A percentile compares a stretch with the other conserved stretches of the same genome.
Evolutionary conservation across 2,113 vertebrate species (phyloP).

Genomic region (Microtus oregoni): DNA sequence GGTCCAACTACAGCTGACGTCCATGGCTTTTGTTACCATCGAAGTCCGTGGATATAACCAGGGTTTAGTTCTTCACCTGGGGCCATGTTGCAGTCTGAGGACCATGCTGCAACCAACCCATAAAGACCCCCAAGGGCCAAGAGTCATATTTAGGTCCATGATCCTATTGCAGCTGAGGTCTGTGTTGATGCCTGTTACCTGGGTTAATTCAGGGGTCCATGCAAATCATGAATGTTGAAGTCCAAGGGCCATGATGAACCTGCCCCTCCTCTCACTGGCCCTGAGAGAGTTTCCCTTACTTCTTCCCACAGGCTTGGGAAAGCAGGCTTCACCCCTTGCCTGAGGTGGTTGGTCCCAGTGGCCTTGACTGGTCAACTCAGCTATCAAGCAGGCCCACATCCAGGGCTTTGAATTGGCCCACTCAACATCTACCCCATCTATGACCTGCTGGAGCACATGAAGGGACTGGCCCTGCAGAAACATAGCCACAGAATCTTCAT

Average conservation of each 20-base stretch:
- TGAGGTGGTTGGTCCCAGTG: not conserved
- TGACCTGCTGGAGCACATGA: not conserved
- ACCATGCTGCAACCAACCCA: no score
- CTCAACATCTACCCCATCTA: not conserved
- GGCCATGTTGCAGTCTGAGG: no score
- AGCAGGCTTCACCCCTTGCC: not conserved
- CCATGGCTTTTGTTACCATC: no score
- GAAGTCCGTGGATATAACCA: no score
- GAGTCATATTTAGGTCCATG: not conserved
- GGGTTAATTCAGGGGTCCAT: not conserved
- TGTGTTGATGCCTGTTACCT: not conserved
- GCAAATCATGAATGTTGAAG: not conserved
- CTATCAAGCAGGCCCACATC: not conserved
- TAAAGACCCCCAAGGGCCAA: no score
- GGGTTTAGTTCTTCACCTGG: no score
- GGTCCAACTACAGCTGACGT: no score
- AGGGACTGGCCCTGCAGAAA: not conserved
- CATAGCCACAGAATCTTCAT: not conserved
- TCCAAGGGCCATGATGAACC: not conserved
- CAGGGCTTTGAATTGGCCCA: not conserved
- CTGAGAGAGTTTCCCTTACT: not conserved
- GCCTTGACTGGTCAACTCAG: not conserved
- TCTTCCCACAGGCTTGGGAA: fast-evolving
- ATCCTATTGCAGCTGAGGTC: not conserved
- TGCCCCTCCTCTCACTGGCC: not conserved